Percentiles rank a stretch among this genome's conserved stretches.
These are phyloP conservation scores for Bicyclus anynana DNA, from an alignment of 1,140 invertebrate genomes.

Conservation along the genomic window DNA sequence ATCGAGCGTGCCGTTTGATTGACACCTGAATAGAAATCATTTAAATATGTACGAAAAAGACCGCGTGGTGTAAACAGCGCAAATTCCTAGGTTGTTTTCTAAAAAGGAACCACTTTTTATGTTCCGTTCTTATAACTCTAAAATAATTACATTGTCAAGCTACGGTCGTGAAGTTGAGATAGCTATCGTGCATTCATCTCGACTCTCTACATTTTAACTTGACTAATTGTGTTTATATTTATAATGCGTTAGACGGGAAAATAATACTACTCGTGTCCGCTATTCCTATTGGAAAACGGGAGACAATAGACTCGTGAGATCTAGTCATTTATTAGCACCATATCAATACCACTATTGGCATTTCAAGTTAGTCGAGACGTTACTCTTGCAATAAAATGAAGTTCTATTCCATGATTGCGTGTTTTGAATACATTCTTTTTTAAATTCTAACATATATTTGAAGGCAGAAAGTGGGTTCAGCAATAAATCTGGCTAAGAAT, in stretches of 20 bases:
- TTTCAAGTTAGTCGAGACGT: constrained; percentile 11
- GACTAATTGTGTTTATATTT: neutral
- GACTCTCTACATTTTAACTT: neutral
- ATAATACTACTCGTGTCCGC: constrained; percentile 8
- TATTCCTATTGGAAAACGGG: constrained; percentile 40
- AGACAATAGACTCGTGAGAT: constrained; percentile 71
- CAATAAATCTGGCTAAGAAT: constrained; percentile 46
- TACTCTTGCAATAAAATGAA: neutral
- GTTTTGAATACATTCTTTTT: too few relatives aligned
- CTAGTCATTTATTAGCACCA: constrained; percentile 32
- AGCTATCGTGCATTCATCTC: constrained; percentile 1
- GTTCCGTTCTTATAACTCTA: constrained; percentile 14
- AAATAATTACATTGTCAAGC: constrained; percentile 21
- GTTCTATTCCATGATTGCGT: neutral
- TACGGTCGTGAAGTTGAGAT: neutral
- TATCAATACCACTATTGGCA: neutral
- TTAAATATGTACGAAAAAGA: constrained; percentile 1
- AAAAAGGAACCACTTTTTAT: constrained; percentile 2
- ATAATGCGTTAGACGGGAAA: constrained; percentile 51
- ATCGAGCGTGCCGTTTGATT: neutral
- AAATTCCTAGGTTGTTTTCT: neutral
- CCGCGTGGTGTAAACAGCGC: neutral
- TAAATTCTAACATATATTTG: too few relatives aligned
- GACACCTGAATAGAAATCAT: neutral
- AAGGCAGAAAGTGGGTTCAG: constrained; percentile 27